These are phyloP conservation scores for Drosophila longiperda DNA, from an alignment of 2,888 invertebrate genomes.

Conservation along the genomic window DNA sequence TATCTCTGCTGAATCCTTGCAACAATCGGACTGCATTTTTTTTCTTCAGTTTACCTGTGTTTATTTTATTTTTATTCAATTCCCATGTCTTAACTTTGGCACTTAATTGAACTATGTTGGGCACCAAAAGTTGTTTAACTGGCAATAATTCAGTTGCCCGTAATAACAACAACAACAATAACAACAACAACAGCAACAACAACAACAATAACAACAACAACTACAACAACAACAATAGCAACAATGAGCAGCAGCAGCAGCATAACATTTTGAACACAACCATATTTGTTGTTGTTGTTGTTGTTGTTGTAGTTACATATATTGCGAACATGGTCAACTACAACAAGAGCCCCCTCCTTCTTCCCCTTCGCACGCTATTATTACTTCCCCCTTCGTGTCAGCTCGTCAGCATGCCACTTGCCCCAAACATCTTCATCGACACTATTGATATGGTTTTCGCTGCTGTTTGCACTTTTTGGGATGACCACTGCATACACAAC, in stretches of 20 bases:
- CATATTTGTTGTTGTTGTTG: conserved; percentile 17
- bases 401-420: neutral
- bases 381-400: neutral
- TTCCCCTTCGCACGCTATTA: neutral
- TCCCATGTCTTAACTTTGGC: conserved; percentile 60
- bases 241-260: neutral
- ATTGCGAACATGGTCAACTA: conserved; percentile 44
- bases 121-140: conserved; percentile 59
- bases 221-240: conserved; percentile 12
- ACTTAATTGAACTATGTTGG: conserved; percentile 64
- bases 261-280: conserved; percentile 36
- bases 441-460: conserved; percentile 73
- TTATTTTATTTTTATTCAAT: conserved; percentile 22
- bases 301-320: conserved; percentile 44
- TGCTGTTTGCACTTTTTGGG: conserved; percentile 66
- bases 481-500: conserved; percentile 5
- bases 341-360: too few species aligned
- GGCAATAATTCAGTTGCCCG: conserved; percentile 61
- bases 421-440: conserved; percentile 58
- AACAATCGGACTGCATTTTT: neutral
- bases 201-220: conserved; percentile 4
- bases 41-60: neutral
- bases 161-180: conserved; percentile 29
- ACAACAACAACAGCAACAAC: conserved; percentile 17
- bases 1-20: neutral